Conservation (phyloP, 2,888 invertebrate genomes). For the Anorthoa munda region DNA sequence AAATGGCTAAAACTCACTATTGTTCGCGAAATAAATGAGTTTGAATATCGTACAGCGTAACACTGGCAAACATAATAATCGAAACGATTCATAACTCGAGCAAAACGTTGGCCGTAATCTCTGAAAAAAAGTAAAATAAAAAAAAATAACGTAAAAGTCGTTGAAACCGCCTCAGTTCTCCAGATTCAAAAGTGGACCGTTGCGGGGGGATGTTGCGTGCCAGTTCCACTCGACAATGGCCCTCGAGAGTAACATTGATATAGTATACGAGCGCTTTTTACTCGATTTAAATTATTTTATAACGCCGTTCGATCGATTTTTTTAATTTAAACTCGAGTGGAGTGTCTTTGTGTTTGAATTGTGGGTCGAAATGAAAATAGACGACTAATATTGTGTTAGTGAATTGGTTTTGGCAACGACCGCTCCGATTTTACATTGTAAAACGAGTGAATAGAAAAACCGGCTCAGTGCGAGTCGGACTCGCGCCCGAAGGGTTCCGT, state of each 20-base stretch:
- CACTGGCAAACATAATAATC: slow-evolving; percentile 61
- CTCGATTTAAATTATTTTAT: slow-evolving; percentile 57
- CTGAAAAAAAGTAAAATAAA: slow-evolving; percentile 64
- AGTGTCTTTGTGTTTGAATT: slow-evolving; percentile 29
- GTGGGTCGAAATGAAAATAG: slow-evolving; percentile 27
- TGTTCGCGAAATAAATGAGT: slow-evolving; percentile 46
- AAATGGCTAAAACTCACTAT: slow-evolving; percentile 42
- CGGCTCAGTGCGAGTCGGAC: too few relatives aligned
- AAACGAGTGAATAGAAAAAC: slow-evolving; percentile 1
- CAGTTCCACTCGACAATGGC: slow-evolving; percentile 74
- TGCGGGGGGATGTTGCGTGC: slow-evolving; percentile 71
- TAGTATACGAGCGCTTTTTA: slow-evolving; percentile 55
- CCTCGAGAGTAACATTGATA: slow-evolving; percentile 69
- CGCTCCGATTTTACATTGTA: not conserved
- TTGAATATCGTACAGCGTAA: slow-evolving; percentile 41
- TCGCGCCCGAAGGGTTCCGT: too few relatives aligned
- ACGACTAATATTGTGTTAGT: slow-evolving; percentile 11
- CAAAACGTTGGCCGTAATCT: slow-evolving; percentile 60
- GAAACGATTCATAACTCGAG: slow-evolving; percentile 59
- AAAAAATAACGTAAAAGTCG: slow-evolving; percentile 59
- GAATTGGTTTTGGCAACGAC: slow-evolving; percentile 7
- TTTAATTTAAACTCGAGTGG: slow-evolving; percentile 33
- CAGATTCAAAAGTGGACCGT: slow-evolving; percentile 75
- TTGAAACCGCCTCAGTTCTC: slow-evolving; percentile 68
- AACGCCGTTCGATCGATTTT: slow-evolving; percentile 46